Evolutionary conservation across 2,797 vertebrate species (phyloP).

Genomic region (Coluber constrictor): DNA sequence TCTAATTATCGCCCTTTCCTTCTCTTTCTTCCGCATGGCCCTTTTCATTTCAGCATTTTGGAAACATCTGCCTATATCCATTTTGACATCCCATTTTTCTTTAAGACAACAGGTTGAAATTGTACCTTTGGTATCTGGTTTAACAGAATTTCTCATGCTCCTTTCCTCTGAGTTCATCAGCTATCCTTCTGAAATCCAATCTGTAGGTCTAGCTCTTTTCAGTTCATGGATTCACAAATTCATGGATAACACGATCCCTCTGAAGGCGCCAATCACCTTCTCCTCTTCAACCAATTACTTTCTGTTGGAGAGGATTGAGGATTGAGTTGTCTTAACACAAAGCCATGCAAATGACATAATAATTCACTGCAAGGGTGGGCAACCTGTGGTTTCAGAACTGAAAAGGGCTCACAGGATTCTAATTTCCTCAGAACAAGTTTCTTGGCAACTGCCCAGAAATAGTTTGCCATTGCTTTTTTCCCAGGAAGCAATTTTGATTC

Average conservation of each 20-base stretch:
- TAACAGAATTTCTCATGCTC: neutral
- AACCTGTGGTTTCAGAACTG: neutral
- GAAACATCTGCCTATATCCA: neutral
- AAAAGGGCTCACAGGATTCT: neutral
- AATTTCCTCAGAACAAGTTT: neutral
- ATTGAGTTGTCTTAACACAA: neutral
- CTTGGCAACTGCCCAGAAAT: neutral
- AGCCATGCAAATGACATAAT: neutral
- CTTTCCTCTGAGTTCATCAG: neutral
- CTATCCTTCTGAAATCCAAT: neutral
- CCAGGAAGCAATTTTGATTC: neutral
- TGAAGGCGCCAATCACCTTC: neutral
- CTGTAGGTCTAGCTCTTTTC: neutral
- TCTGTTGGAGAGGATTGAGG: neutral
- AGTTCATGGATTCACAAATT: neutral
- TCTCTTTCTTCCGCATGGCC: neutral
- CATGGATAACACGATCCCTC: neutral
- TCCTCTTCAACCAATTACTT: neutral
- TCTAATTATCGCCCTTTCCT: neutral
- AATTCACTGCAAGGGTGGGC: neutral
- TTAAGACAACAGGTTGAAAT: neutral
- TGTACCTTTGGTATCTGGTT: neutral
- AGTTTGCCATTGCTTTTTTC: neutral
- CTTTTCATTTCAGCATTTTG: neutral
- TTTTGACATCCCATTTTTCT: neutral